Percentiles rank a stretch among this genome's conserved stretches.
Conservation (phyloP, 2,888 invertebrate genomes). For the Nematopogon swammerdamellus region DNA sequence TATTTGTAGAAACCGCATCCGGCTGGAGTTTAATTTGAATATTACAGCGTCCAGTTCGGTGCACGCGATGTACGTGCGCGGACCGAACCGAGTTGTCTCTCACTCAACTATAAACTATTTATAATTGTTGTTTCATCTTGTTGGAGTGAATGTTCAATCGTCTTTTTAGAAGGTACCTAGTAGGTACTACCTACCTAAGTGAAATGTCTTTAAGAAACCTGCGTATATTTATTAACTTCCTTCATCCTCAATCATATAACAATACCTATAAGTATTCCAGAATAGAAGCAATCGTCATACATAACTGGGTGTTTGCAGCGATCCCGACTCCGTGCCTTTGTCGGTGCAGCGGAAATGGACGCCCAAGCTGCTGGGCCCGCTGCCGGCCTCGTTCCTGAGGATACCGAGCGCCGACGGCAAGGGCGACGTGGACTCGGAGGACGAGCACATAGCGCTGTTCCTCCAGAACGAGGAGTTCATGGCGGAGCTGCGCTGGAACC, state of each 20-base stretch:
- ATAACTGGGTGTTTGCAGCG: constrained; percentile 34
- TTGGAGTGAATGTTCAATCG: neutral
- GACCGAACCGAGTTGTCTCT: too few relatives aligned
- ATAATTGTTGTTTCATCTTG: neutral
- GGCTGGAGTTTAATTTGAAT: neutral
- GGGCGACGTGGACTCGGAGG: constrained; percentile 67
- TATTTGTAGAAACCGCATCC: neutral
- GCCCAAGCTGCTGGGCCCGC: constrained; percentile 71
- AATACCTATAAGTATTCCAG: too few relatives aligned
- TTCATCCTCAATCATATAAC: too few relatives aligned
- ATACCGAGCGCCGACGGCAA: constrained; percentile 51
- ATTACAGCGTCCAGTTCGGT: neutral
- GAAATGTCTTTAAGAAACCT: too few relatives aligned
- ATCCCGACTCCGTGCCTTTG: constrained; percentile 37
- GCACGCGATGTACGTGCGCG: neutral
- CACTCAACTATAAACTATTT: too few relatives aligned
- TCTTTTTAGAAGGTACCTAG: constrained; percentile 24
- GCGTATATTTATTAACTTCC: too few relatives aligned
- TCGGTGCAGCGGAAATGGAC: constrained; percentile 66
- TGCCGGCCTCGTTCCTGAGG: constrained; percentile 78
- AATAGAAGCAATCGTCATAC: too few relatives aligned
- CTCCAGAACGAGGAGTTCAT: constrained; percentile 90
- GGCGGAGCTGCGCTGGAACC: constrained; percentile 79
- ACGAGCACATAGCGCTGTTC: constrained; percentile 81
- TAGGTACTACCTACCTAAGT: too few relatives aligned